phyloP scores from a whole-genome alignment of 2,888 invertebrate genomes.

The Chrysolina haemoptera region DNA sequence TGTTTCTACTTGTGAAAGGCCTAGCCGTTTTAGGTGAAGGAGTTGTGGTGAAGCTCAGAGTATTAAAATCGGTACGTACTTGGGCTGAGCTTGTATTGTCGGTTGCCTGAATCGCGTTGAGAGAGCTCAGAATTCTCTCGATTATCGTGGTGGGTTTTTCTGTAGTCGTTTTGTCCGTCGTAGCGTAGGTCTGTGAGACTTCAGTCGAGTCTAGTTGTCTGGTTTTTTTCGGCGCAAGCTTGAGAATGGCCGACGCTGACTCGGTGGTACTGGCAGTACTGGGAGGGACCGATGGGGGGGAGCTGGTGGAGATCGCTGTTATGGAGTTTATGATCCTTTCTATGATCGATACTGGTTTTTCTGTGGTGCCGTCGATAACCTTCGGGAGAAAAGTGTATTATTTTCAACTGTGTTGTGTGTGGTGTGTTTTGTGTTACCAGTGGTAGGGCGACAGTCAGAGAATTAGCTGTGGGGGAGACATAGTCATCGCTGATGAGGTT shows the following conservation, averaged over 20 bases:
- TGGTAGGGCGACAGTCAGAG: slow-evolving; percentile 43
- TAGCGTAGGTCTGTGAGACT: slow-evolving; percentile 48
- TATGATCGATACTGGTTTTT: slow-evolving; percentile 66
- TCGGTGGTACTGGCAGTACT: slow-evolving; percentile 54
- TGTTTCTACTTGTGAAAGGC: slow-evolving; percentile 55
- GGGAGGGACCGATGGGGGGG: slow-evolving; percentile 30
- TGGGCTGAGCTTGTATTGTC: slow-evolving; percentile 59
- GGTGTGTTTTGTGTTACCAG: slow-evolving; percentile 54
- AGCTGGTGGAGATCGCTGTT: slow-evolving; percentile 64
- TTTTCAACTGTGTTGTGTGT: slow-evolving; percentile 17
- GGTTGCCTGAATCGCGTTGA: slow-evolving; percentile 67
- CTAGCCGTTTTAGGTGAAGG: slow-evolving; percentile 62
- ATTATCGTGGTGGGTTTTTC: slow-evolving; percentile 69
- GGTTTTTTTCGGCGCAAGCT: slow-evolving; percentile 65
- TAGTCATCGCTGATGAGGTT: slow-evolving; percentile 66
- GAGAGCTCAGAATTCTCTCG: slow-evolving; percentile 67
- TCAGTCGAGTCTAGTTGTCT: slow-evolving; percentile 52
- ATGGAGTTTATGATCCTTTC: slow-evolving; percentile 69
- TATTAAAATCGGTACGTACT: slow-evolving; percentile 67
- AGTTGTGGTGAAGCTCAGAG: slow-evolving; percentile 60
- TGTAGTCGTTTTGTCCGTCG: slow-evolving; percentile 60
- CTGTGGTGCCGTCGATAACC: slow-evolving; percentile 61
- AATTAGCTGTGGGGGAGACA: slow-evolving; percentile 58
- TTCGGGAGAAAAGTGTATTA: slow-evolving; percentile 50
- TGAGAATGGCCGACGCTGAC: slow-evolving; percentile 65